Conservation (phyloP, 2,888 invertebrate genomes). For the Digitonthophagus gazella region DNA sequence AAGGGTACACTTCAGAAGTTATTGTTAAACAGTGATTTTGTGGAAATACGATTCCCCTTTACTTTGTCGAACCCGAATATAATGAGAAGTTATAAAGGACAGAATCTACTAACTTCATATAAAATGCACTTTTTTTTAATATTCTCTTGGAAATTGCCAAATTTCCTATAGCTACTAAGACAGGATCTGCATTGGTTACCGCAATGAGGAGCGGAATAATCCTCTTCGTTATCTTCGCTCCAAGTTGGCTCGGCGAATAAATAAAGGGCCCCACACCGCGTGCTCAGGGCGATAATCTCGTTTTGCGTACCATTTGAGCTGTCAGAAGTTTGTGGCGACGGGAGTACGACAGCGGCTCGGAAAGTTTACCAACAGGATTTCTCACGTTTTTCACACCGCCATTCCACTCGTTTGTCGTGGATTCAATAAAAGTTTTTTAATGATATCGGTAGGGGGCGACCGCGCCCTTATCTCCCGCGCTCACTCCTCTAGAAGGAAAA, state of each 20-base stretch:
- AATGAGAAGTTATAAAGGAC: too few relatives aligned
- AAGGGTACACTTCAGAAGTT: not conserved
- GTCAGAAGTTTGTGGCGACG: not conserved
- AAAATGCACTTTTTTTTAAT: too few relatives aligned
- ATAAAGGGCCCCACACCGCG: not conserved
- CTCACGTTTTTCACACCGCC: constrained; percentile 7
- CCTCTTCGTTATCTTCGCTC: not conserved
- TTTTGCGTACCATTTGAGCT: not conserved
- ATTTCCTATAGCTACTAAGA: too few relatives aligned
- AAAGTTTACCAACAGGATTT: not conserved
- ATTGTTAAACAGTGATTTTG: not conserved
- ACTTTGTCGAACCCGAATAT: too few relatives aligned
- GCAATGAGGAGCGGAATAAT: not conserved
- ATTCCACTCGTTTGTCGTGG: constrained; percentile 9
- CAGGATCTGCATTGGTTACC: too few relatives aligned
- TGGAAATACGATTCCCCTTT: not conserved
- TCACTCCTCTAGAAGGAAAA: not conserved
- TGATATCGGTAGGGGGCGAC: constrained; percentile 2
- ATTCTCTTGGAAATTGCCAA: too few relatives aligned
- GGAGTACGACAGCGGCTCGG: not conserved
- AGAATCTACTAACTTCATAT: too few relatives aligned
- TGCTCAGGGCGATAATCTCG: not conserved
- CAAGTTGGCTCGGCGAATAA: not conserved
- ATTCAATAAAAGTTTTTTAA: constrained; percentile 18
- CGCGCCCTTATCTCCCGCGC: not conserved